Base-by-base conservation (phyloP, 2,888 invertebrate genomes). In the Apamea anceps region DNA sequence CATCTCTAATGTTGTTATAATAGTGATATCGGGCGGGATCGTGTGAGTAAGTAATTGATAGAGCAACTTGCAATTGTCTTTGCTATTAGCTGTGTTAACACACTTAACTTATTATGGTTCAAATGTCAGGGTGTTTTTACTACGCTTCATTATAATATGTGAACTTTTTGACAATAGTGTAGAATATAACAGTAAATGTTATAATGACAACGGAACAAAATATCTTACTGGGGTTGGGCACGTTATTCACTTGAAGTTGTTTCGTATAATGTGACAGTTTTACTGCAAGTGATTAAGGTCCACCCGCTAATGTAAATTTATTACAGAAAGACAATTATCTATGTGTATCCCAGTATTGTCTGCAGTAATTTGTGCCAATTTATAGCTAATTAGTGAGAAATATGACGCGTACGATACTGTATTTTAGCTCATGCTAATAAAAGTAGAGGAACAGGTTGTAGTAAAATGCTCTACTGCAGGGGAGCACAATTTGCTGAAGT, bases 1-100 rank as follows among this genome's bases (percentile, higher is more conserved):
- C 93, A 93, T 94, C 94, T 94, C 95, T 96, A 96, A 96, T 96
- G 96, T 92, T 90, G 91, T 96, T 96, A 96, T 96, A 96, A 96
- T 96, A 92, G 94, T 93, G 92, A 92, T 95, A 95, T 94, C 94
- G 93, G 93, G 91, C 91, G 92, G 48, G 92, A 93, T 93, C 93
- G 93, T 93, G 94, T 92, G 92, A 93, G 95, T 94, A 95, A 96
- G 94, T 96, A 96, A 96, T 96, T 96, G 95, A 96, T 96, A 95
- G 94, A 94, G 92, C 93, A 93, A 93, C 93, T 93, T 90, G 91
- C 92, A 92, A 93, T 94, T 93, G 93, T 93, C 92, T 93, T 92
- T 92, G 91, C 79, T 94, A 94, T 95, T 94, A 94, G 91, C 90
- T 85, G 89, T 90, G 91, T 92, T 94, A 95, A 95, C 93, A 93